Conservation (phyloP, 1,140 invertebrate species). For the Pemphigus obesinymphae region DNA sequence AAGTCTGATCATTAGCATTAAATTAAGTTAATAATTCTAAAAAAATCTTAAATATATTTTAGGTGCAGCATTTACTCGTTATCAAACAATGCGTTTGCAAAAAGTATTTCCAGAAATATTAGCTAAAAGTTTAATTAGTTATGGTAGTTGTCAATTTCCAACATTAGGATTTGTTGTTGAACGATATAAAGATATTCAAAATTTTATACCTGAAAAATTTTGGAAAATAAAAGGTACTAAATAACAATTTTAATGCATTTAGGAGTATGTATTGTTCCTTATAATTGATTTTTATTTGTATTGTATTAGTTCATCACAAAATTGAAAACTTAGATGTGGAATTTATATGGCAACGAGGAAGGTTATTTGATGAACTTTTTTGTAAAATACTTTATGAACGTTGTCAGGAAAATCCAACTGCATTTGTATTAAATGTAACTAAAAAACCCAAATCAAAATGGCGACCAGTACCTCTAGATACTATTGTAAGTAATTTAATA, state of each 20-base stretch:
- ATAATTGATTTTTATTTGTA: slow-evolving; percentile 11
- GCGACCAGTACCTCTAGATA: slow-evolving; percentile 92
- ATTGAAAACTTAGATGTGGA: slow-evolving; percentile 70
- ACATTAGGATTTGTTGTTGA: slow-evolving; percentile 96
- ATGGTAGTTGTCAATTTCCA: slow-evolving; percentile 97
- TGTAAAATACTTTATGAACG: slow-evolving; percentile 76
- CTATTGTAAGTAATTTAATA: slow-evolving; percentile 67
- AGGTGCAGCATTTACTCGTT: slow-evolving; percentile 97
- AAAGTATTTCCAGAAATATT: slow-evolving; percentile 76
- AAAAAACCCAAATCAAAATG: slow-evolving; percentile 93
- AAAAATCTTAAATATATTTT: slow-evolving; percentile 43
- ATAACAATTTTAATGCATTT: neutral
- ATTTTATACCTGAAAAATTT: slow-evolving; percentile 83
- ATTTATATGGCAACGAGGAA: slow-evolving; percentile 82
- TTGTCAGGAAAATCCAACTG: slow-evolving; percentile 69
- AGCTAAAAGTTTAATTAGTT: slow-evolving; percentile 81
- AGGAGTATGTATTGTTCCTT: neutral
- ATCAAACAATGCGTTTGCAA: slow-evolving; percentile 89
- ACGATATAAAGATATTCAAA: slow-evolving; percentile 81
- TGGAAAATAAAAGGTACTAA: slow-evolving; percentile 76
- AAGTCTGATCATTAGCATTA: neutral
- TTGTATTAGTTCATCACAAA: slow-evolving; percentile 61
- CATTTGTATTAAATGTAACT: slow-evolving; percentile 74
- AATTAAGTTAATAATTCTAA: neutral
- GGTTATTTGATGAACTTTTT: slow-evolving; percentile 82